A percentile compares a stretch with the other conserved stretches of the same genome.
Evolutionary conservation across 2,888 invertebrate species (phyloP).

Genomic region (Parnassius smintheus): DNA sequence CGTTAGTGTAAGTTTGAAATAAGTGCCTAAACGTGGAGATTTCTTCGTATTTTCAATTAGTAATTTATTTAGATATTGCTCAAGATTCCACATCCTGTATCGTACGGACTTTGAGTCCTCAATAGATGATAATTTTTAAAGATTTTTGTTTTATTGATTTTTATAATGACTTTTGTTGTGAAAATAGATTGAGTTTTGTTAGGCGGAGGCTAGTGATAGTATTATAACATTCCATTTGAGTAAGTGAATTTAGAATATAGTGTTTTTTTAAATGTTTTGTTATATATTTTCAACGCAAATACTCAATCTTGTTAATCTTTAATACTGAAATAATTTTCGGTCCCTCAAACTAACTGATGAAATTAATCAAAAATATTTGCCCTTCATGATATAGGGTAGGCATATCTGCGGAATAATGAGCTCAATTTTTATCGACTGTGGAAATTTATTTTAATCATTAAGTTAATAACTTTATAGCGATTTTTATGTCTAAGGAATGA

Average conservation of each 20-base stretch:
- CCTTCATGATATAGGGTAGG: background rate
- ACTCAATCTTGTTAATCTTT: background rate
- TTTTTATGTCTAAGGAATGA: slow-evolving; percentile 1
- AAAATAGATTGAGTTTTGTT: background rate
- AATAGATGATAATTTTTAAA: too few species aligned
- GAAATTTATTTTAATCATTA: background rate
- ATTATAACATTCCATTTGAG: background rate
- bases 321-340: background rate
- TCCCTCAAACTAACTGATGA: background rate
- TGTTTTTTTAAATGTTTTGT: background rate
- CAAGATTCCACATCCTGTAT: too few species aligned
- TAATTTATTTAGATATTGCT: background rate
- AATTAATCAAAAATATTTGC: background rate
- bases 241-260: background rate
- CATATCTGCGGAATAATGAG: background rate
- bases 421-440: slow-evolving; percentile 5
- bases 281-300: background rate
- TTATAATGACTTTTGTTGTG: too few species aligned
- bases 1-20: slow-evolving; percentile 7
- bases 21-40: background rate
- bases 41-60: background rate
- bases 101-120: too few species aligned
- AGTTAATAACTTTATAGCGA: background rate
- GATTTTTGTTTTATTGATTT: too few species aligned
- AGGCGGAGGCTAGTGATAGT: background rate